Percentiles rank a stretch among this genome's conserved stretches.
Evolutionary conservation across 2,797 vertebrate genomes (phyloP).

Genomic region (Myotis myotis): DNA sequence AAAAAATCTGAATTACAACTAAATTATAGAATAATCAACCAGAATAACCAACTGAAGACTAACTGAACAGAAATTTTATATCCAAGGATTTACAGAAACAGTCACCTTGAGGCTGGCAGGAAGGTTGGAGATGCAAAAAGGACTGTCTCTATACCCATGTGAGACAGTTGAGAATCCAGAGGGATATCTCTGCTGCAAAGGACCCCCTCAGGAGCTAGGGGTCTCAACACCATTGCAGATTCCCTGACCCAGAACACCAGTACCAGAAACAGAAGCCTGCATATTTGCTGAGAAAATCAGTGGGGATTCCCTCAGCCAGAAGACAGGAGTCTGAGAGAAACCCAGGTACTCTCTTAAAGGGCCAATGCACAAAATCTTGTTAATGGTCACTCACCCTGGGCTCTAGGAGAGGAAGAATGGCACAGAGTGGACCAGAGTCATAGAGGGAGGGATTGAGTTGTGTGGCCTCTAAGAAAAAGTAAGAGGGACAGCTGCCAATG

Average conservation of each 20-base stretch:
- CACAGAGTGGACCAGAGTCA: not conserved
- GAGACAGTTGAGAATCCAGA: not conserved
- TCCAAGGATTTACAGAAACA: not conserved
- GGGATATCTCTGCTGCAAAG: not conserved
- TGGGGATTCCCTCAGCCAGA: not conserved
- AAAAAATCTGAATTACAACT: not conserved
- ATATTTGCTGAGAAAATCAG: not conserved
- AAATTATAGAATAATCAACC: not conserved
- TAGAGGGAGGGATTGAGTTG: not conserved
- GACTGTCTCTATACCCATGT: not conserved
- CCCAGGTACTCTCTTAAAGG: not conserved
- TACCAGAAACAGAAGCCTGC: not conserved
- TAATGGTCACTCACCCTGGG: not conserved
- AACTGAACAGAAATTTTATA: not conserved
- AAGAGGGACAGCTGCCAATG: not conserved
- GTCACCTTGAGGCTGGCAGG: not conserved
- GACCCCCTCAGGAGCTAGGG: not conserved
- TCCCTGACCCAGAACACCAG: not conserved
- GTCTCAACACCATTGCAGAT: not conserved
- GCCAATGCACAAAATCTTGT: not conserved
- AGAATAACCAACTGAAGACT: not conserved
- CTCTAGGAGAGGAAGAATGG: not conserved
- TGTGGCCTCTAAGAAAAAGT: not conserved
- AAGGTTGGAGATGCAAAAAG: not conserved
- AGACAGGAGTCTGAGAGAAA: not conserved